Conservation (phyloP, 23 tunicate genomes). For the Oikopleura vanhoeffeni region DNA sequence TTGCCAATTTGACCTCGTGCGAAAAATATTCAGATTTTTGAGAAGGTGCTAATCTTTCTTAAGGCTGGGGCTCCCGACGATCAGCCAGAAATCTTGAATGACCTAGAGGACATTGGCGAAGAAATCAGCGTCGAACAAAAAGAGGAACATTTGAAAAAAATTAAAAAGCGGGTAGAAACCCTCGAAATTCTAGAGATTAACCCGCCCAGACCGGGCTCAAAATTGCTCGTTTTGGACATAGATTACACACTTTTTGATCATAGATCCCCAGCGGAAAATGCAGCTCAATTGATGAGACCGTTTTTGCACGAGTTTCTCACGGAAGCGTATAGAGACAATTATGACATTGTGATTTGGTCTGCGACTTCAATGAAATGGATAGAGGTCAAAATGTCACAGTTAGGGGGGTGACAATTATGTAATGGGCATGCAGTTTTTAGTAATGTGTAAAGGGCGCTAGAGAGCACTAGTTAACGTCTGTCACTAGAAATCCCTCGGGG, state of each 20-base stretch:
- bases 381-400: slow-evolving; percentile 67
- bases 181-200: slow-evolving; percentile 42
- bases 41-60: too few relatives aligned
- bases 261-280: slow-evolving; percentile 62
- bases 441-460: too few relatives aligned
- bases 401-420: too few relatives aligned
- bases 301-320: slow-evolving; percentile 74
- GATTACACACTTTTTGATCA: slow-evolving; percentile 87
- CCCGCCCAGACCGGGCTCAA: slow-evolving; percentile 64
- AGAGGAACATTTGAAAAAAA: slow-evolving; percentile 59
- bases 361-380: slow-evolving; percentile 98
- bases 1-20: too few relatives aligned
- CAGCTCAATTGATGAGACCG: slow-evolving; percentile 58
- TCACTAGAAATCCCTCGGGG: too few relatives aligned
- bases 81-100: slow-evolving; percentile 55
- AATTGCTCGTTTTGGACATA: slow-evolving; percentile 60
- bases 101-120: slow-evolving; percentile 43
- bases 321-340: slow-evolving; percentile 33
- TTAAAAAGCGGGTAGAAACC: slow-evolving; percentile 33
- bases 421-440: too few relatives aligned
- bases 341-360: slow-evolving; percentile 93
- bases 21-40: too few relatives aligned
- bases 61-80: slow-evolving; percentile 33
- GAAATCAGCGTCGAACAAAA: slow-evolving; percentile 31
- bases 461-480: too few relatives aligned